phyloP scores from a whole-genome alignment of 2,797 vertebrate species.

The Malacoraja senta region DNA sequence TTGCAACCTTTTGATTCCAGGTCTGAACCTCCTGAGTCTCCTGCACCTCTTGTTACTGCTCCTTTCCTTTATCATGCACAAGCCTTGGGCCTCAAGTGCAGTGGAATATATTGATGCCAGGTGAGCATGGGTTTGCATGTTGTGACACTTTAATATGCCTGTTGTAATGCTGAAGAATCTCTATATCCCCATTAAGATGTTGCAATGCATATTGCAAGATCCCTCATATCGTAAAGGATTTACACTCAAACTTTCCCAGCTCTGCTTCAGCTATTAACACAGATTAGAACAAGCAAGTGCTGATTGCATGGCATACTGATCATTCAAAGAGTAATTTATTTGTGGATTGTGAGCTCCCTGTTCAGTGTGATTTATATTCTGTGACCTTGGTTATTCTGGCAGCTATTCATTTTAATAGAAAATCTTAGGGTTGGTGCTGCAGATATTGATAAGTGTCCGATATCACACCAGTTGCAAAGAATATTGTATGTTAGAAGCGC shows the following conservation, averaged over 20 bases:
- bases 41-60: too few relatives aligned
- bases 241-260: not conserved
- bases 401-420: not conserved
- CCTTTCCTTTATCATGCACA: too few relatives aligned
- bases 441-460: not conserved
- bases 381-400: not conserved
- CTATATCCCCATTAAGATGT: not conserved
- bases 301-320: not conserved
- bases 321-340: not conserved
- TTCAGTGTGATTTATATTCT: not conserved
- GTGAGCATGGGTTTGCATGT: too few relatives aligned
- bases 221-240: not conserved
- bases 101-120: too few relatives aligned
- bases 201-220: not conserved
- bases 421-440: not conserved
- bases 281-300: not conserved
- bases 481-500: not conserved
- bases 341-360: not conserved
- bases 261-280: not conserved
- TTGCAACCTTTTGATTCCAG: too few relatives aligned
- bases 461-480: not conserved
- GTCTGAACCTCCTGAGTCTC: too few relatives aligned
- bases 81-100: too few relatives aligned
- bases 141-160: too few relatives aligned
- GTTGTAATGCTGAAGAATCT: too few relatives aligned